Base-by-base conservation (phyloP, 2,113 vertebrate species). In the Crotalus tigris region DNA sequence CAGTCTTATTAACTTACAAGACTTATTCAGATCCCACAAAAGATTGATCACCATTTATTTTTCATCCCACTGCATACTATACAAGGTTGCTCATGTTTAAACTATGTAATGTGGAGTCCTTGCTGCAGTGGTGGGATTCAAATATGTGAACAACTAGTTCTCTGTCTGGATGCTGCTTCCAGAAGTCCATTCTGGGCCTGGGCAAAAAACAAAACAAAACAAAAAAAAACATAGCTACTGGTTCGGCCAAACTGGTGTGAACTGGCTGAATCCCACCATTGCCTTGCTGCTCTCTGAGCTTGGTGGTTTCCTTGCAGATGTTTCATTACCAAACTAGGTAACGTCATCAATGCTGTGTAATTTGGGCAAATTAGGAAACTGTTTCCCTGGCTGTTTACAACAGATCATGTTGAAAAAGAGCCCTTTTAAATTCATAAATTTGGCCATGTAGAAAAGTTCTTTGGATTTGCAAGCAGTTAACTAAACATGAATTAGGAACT, bases 381-480 rank as follows among this genome's bases (percentile, higher is more conserved):
- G 23, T 89, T 91, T 94, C 33, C 29, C 46, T 33, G 7, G 61
- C 1, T 93, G 0, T 91, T 24, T 91, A 29, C 69, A 96, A 93
- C 39, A 33, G 0, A 92, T 59, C 85, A 55, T 89, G 87, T 95
- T 94, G 49, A 87, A 94, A 96, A 95, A 24, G 0, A 8, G 13
- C 5, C 93, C 3, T 86, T 93, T 95, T 94, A 94, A 92, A 95
- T 95, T 96, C 21, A 93, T 93, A 87, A 90, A 54, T 51, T 94
- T 95, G 1, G 1, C 6, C 81, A 29, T 81, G 39, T 4, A 93
- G 26, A 8, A 88, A 29, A 93, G 49, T 11, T 64, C 7, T 93
- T 94, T 93, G 23, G 39, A 91, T 87, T 92, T 93, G 12, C 2
- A 44, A 94, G 96, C 94, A 96, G 92, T 95, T 96, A 95, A 94